phyloP scores from a whole-genome alignment of 2,113 vertebrate genomes.

The Eudyptes chrysolophus region DNA sequence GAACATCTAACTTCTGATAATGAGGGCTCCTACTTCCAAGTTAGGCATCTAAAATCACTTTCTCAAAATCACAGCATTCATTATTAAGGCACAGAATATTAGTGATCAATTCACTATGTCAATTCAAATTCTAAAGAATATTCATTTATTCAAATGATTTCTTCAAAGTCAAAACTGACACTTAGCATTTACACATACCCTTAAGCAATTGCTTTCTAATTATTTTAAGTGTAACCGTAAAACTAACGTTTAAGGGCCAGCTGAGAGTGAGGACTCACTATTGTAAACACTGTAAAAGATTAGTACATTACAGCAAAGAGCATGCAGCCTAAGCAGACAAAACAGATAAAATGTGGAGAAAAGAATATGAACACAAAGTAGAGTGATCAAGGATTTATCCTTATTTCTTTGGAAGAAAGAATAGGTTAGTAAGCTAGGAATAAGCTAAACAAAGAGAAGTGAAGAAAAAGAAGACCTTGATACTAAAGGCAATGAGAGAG shows the following conservation, averaged over 20 bases:
- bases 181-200: background rate
- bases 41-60: background rate
- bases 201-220: background rate
- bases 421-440: background rate
- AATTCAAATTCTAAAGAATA: background rate
- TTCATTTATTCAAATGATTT: background rate
- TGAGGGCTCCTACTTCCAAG: background rate
- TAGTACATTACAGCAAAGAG: background rate
- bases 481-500: background rate
- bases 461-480: background rate
- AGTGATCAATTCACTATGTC: background rate
- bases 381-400: background rate
- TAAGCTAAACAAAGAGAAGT: background rate
- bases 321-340: background rate
- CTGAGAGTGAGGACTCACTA: background rate
- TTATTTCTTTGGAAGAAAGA: background rate
- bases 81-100: background rate
- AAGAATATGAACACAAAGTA: background rate
- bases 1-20: background rate
- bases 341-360: background rate
- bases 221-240: background rate
- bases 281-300: background rate
- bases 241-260: background rate
- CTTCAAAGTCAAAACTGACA: background rate
- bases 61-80: background rate